These are phyloP conservation scores for Pollicipes pollicipes DNA, from an alignment of 1,140 invertebrate species.

Conservation along the genomic window DNA sequence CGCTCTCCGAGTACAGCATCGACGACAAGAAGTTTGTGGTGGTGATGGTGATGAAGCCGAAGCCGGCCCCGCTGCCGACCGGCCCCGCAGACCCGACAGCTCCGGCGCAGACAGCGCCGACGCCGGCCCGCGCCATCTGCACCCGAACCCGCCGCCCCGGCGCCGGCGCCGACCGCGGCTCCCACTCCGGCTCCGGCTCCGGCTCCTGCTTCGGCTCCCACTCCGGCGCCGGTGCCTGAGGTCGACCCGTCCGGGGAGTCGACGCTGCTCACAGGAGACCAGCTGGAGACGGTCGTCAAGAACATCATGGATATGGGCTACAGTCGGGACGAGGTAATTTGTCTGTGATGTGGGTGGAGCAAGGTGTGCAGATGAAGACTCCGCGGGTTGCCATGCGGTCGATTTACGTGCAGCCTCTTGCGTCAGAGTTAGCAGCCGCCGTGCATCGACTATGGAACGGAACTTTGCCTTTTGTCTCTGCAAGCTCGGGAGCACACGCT, in stretches of 20 bases:
- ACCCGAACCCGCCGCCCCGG: constrained; percentile 6
- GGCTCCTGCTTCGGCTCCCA: too few species aligned
- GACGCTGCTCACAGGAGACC: constrained; percentile 54
- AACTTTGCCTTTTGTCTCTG: too few species aligned
- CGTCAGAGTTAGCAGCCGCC: too few species aligned
- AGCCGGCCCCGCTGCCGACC: constrained; percentile 24
- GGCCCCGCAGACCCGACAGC: constrained; percentile 21
- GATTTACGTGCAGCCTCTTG: too few species aligned
- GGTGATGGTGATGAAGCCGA: constrained; percentile 85
- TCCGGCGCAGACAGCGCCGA: constrained; percentile 21
- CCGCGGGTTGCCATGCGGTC: too few species aligned
- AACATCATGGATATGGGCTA: constrained; percentile 98
- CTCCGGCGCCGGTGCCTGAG: not conserved
- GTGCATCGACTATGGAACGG: too few species aligned
- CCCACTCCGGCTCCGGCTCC: not conserved
- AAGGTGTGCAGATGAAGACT: too few species aligned
- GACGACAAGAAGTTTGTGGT: constrained; percentile 96
- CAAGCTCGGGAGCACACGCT: too few species aligned
- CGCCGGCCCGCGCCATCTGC: constrained; percentile 9
- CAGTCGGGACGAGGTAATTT: constrained; percentile 35
- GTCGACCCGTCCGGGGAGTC: constrained; percentile 34
- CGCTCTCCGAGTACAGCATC: constrained; percentile 73
- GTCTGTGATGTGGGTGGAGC: too few species aligned
- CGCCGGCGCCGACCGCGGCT: not conserved
- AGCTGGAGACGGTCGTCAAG: constrained; percentile 74